Conservation (phyloP, 2,888 invertebrate genomes). For the Epicampocera succincta region DNA sequence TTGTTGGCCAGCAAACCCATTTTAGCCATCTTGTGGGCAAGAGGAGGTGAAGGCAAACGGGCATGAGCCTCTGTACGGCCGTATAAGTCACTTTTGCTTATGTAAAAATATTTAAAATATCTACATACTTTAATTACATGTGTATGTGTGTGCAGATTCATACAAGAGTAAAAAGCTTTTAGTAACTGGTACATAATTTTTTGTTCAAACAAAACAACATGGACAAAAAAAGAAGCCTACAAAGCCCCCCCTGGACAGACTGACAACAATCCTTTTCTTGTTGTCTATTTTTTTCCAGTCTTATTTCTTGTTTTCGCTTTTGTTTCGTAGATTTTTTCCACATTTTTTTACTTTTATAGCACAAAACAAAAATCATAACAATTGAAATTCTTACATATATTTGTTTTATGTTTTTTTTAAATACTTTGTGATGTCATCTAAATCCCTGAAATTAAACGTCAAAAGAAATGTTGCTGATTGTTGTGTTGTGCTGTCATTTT, state of each 20-base stretch:
- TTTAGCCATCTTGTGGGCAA: too few relatives aligned
- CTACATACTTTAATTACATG: too few relatives aligned
- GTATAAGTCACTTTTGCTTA: too few relatives aligned
- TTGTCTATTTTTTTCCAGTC: neutral
- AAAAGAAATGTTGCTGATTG: constrained; percentile 62
- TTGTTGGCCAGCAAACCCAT: too few relatives aligned
- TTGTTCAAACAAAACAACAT: constrained; percentile 2
- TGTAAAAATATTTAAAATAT: too few relatives aligned
- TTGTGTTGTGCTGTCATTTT: constrained; percentile 34
- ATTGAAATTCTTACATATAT: constrained; percentile 44
- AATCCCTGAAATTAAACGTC: constrained; percentile 70
- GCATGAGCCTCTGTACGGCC: too few relatives aligned
- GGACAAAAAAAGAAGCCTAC: neutral
- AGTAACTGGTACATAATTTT: neutral
- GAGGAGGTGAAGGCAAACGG: too few relatives aligned
- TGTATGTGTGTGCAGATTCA: too few relatives aligned
- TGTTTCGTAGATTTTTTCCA: constrained; percentile 34
- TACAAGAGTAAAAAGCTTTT: too few relatives aligned
- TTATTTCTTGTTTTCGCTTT: constrained; percentile 44
- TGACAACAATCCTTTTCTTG: constrained; percentile 34
- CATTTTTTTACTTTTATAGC: constrained; percentile 39
- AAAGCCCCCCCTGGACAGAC: constrained; percentile 25
- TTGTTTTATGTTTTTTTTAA: constrained; percentile 4
- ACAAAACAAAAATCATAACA: constrained; percentile 65
- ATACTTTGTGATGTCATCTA: constrained; percentile 65